Evolutionary conservation across 2,797 vertebrate species (phyloP).

Genomic region (Phrynocephalus vlangalii): DNA sequence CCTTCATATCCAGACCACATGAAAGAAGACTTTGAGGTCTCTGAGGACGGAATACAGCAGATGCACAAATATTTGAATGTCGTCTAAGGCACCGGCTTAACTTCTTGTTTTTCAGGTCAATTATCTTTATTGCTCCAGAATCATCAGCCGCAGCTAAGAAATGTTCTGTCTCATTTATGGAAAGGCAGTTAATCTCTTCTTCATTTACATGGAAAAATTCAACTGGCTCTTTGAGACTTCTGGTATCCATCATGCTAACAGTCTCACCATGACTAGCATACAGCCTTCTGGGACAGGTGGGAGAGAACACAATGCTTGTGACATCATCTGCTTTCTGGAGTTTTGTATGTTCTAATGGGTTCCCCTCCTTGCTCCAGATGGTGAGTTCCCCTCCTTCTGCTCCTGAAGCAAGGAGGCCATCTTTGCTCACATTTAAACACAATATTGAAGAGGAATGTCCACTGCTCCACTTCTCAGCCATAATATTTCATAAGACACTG

Average conservation of each 20-base stretch:
- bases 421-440: conserved; percentile 81
- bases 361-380: conserved; percentile 85
- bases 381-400: conserved; percentile 88
- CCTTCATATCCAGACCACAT: conserved; percentile 98
- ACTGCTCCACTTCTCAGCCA: conserved; percentile 86
- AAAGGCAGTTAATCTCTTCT: conserved; percentile 93
- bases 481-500: conserved; percentile 65
- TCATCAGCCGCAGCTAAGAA: conserved; percentile 90
- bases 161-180: conserved; percentile 83
- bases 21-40: conserved; percentile 93
- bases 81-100: conserved; percentile 86
- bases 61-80: conserved; percentile 96
- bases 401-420: conserved; percentile 88
- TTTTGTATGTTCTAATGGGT: conserved; percentile 68
- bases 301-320: conserved; percentile 85
- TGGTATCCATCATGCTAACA: conserved; percentile 85
- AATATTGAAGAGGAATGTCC: conserved; percentile 86
- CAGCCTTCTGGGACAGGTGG: conserved; percentile 73
- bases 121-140: conserved; percentile 87
- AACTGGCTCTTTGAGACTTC: conserved; percentile 79
- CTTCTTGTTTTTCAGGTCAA: conserved; percentile 88
- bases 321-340: conserved; percentile 81
- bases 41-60: conserved; percentile 91
- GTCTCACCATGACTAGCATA: conserved; percentile 87
- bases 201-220: conserved; percentile 84